Evolutionary conservation across 2,113 vertebrate species (phyloP).

Genomic region (Xiphias gladius): DNA sequence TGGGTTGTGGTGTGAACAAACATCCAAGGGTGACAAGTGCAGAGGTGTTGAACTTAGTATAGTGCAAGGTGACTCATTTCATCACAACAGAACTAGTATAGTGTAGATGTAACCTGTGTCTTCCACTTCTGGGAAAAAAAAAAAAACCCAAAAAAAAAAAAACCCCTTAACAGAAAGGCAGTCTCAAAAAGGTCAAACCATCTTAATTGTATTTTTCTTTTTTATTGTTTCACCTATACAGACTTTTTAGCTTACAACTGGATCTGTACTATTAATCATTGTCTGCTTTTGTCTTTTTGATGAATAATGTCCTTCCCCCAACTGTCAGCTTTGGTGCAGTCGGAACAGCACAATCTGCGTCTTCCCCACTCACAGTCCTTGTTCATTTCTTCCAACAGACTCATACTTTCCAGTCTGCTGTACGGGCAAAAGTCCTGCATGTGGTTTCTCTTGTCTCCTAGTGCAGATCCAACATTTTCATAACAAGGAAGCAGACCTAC

Average conservation of each 20-base stretch:
- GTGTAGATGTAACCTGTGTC: neutral
- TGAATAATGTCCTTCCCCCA: neutral
- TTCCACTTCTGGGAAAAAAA: neutral
- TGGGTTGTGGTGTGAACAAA: slow-evolving; percentile 50
- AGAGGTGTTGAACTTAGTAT: neutral
- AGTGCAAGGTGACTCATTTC: neutral
- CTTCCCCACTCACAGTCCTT: neutral
- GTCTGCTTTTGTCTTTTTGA: neutral
- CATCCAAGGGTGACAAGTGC: slow-evolving; percentile 24
- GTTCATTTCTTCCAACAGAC: neutral
- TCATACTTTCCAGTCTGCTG: slow-evolving; percentile 24
- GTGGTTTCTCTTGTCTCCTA: neutral
- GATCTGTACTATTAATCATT: neutral
- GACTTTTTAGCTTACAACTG: slow-evolving; percentile 42
- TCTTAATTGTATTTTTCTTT: slow-evolving; percentile 12
- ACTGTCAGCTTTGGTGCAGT: neutral
- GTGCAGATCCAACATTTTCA: slow-evolving; percentile 31
- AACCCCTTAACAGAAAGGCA: slow-evolving; percentile 16
- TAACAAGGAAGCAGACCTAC: slow-evolving; percentile 48
- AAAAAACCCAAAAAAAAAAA: neutral
- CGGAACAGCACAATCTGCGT: neutral
- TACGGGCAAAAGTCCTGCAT: slow-evolving; percentile 21
- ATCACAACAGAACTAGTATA: neutral
- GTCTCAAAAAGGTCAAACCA: slow-evolving; percentile 29
- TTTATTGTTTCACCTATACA: slow-evolving; percentile 48